Base-by-base conservation (phyloP, 2,113 vertebrate genomes). In the Heliornis fulica region DNA sequence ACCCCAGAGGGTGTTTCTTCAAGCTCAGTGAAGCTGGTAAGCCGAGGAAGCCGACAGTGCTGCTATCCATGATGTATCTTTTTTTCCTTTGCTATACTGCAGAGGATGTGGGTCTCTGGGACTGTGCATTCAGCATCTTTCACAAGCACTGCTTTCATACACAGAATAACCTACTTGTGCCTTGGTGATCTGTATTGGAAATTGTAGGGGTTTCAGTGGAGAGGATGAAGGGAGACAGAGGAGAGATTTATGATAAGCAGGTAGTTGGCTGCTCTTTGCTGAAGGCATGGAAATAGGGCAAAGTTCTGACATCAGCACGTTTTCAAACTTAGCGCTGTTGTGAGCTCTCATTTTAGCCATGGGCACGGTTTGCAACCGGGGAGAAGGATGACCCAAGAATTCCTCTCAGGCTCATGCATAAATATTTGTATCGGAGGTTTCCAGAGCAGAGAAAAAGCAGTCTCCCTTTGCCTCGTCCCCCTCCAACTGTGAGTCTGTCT, bases 221-320 rank as follows among this genome's bases (percentile, higher is more conserved):
- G 61, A 75, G 32, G 45, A 63, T 48, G 87, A 79, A 90, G 69
- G 83, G 48, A 84, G 40, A 12, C 78, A 83, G 75, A 72, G n/a
- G 68, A 89, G 75, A 94, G 95, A 95, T 93, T 96, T 96, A 94
- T 70, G 92, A 94, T 93, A 96, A 92, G 82, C 92, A 94, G 82
- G 91, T 94, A 96, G 71, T 50, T 93, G 84, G 70, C 84, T 83
- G 66, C 54, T 74, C 59, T 96, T 94, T 10, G 4, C 64, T 6
- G 3, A 90, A 53, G 72, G 64, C 79, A 71, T 78, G 92, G 94
- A 96, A 93, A 94, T 90, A 94, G 59, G 90, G 51, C 26, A 68
- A 74, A 95, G 80, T 85, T 95, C 71, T 96, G 92, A 93, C 92
- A 94, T 94, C 95, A 96, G 63, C 93, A 95, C 38, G 36, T 89